phyloP scores from a whole-genome alignment of 1,140 invertebrate species.

The Anastrepha ludens region DNA sequence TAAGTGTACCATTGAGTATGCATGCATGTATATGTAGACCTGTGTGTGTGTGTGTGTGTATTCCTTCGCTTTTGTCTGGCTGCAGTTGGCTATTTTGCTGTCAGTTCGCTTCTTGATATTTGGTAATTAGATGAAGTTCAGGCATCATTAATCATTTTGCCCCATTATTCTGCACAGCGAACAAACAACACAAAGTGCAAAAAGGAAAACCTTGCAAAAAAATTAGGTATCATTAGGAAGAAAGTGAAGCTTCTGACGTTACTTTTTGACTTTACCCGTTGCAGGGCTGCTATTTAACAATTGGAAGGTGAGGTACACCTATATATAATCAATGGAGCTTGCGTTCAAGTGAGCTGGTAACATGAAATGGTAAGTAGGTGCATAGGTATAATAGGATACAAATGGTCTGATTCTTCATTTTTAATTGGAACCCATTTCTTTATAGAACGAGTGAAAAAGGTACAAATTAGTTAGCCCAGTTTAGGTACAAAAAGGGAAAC shows the following conservation, averaged over 20 bases:
- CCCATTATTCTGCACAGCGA: background rate
- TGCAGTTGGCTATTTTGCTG: background rate
- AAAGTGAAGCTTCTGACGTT: background rate
- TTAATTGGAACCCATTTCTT: no score
- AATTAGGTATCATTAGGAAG: background rate
- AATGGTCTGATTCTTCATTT: no score
- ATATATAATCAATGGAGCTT: no score
- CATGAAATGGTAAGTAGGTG: no score
- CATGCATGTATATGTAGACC: background rate
- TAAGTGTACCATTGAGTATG: conserved; percentile 10
- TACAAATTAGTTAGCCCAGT: no score
- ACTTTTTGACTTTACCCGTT: conserved; percentile 3
- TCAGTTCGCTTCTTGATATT: conserved; percentile 49
- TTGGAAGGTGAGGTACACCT: no score
- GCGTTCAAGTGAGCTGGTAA: no score
- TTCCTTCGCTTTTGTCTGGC: background rate
- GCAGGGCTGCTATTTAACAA: no score
- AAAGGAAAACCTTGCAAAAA: background rate
- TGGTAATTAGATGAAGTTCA: conserved; percentile 53
- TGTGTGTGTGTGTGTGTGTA: background rate
- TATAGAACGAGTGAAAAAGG: no score
- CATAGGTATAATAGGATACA: no score
- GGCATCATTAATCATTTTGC: conserved; percentile 55
- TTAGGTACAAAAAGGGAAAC: no score
- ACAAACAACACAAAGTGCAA: background rate